phyloP scores from a whole-genome alignment of 2,797 vertebrate genomes.

The Bradypodion pumilum region DNA sequence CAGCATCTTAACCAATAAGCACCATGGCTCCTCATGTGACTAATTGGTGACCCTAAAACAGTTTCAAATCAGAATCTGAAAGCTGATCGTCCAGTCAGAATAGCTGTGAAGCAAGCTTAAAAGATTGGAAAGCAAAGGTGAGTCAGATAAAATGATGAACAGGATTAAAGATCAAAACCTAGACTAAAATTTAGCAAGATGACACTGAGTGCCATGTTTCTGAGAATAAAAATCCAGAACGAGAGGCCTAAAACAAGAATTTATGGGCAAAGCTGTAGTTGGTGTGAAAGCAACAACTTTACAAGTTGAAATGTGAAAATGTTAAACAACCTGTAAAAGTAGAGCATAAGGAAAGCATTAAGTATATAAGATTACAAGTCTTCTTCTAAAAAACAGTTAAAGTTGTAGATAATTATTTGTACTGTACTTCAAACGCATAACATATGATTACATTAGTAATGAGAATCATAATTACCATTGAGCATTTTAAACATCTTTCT shows the following conservation, averaged over 20 bases:
- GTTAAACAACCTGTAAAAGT: background rate
- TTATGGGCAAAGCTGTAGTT: too few relatives aligned
- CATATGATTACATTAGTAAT: slow-evolving; percentile 9
- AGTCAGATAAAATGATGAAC: background rate
- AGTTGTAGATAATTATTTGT: slow-evolving; percentile 17
- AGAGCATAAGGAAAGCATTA: background rate
- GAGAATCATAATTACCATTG: background rate
- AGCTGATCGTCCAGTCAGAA: background rate
- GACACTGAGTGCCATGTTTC: background rate
- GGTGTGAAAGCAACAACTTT: background rate
- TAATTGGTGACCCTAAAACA: background rate
- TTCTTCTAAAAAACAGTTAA: slow-evolving; percentile 38
- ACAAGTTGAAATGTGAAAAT: background rate
- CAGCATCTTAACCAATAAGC: too few relatives aligned
- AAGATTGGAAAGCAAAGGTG: background rate
- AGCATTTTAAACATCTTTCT: slow-evolving; percentile 15
- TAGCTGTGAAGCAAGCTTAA: background rate
- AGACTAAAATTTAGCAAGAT: background rate
- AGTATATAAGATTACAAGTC: background rate
- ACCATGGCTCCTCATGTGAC: too few relatives aligned
- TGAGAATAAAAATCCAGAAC: background rate
- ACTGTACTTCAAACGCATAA: slow-evolving; percentile 27
- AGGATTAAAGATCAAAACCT: background rate
- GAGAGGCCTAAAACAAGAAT: background rate
- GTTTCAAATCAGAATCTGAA: background rate